Evolutionary conservation across 2,113 vertebrate genomes (phyloP), one percentile per base, ranked within the genome.

Genomic region (Cochlearius cochlearius): DNA sequence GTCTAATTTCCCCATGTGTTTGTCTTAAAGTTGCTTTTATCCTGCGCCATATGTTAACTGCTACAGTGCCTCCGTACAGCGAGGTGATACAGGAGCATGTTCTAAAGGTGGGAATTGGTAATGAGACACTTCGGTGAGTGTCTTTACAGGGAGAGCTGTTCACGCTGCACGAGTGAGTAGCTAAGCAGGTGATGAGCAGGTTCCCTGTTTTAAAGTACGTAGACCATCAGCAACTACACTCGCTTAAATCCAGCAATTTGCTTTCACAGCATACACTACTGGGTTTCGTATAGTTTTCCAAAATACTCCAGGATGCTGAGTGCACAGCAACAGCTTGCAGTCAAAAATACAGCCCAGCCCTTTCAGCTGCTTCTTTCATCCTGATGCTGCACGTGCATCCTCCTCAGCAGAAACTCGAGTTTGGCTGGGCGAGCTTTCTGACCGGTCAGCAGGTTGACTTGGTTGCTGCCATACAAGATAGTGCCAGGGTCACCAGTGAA

Each of bases 1-100:
- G 4, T 26, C 26, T 47, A 4, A 0, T 12, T 19, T 21, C 49
- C 27, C 45, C 0, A 1, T 0, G 9, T 8, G 32, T 19, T 41
- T 52, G 17, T 52, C 20, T 52, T 18, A 0, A 7, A 22, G 25
- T 13, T 27, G 6, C 19, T 55, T 55, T 21, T 8, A 0, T 52
- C 34, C 15, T 1, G 18, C 4, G 4, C 43, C 0, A 0, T 10
- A 4, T 4, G 34, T 11, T 20, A 38, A 30, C 8, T 20, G 88
- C 8, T n/a, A 1, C 15, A 14, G 58, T 39, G 45, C 38, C 30
- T 15, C 15, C 18, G 1, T 3, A 0, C n/a, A 3, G 29, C 1
- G 21, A 36, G 45, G 13, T 16, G 60, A 22, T 12, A 17, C 34
- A 43, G 85, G 36, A 67, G 56, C 18, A 1, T 0, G 1, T 64